Evolutionary conservation across 2,113 vertebrate species (phyloP).

Genomic region (Podilymbus podiceps): DNA sequence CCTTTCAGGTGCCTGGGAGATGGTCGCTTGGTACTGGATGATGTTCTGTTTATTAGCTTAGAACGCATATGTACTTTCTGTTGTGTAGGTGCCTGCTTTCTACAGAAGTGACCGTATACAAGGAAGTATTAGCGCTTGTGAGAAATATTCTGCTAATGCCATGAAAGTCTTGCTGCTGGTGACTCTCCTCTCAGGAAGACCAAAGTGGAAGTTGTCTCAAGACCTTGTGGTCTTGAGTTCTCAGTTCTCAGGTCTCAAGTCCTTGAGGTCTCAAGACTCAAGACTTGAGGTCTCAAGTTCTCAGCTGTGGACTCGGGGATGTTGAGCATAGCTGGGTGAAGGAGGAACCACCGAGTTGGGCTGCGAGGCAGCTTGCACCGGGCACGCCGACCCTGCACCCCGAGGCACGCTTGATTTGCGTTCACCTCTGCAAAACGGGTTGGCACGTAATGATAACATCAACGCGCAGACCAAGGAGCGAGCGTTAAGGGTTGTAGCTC

Average conservation of each 20-base stretch:
- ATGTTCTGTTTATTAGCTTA: neutral
- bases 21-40: neutral
- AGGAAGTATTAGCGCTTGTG: neutral
- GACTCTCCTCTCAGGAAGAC: neutral
- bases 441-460: neutral
- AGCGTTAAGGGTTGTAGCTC: neutral
- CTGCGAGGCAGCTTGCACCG: neutral
- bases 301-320: neutral
- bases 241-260: too few relatives aligned
- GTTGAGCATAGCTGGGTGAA: neutral
- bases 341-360: neutral
- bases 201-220: neutral
- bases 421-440: neutral
- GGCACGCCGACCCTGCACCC: neutral
- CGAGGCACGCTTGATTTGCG: neutral
- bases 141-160: neutral
- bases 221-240: too few relatives aligned
- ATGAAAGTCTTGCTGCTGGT: neutral
- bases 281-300: neutral
- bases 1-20: neutral
- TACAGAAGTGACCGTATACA: neutral
- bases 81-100: neutral
- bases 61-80: neutral
- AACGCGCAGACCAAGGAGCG: rapidly evolving
- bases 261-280: too few relatives aligned